Conservation (phyloP, 2,113 vertebrate genomes). For the Chaetorhynchus papuensis region DNA sequence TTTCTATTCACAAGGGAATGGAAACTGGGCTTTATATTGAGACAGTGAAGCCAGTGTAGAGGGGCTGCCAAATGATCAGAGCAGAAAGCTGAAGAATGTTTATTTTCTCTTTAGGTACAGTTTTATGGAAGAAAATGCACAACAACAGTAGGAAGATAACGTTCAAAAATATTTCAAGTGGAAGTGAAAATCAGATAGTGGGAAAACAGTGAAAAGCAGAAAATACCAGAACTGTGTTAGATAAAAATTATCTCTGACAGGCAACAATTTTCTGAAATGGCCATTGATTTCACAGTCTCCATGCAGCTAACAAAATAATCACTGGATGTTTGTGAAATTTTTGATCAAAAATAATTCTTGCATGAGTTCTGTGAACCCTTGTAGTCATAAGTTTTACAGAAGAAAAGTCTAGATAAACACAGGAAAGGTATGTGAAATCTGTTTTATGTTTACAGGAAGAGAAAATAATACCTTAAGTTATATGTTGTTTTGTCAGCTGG, state of each 20-base stretch:
- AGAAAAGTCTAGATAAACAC: neutral
- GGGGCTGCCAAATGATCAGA: neutral
- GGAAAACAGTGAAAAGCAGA: neutral
- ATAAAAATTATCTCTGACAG: neutral
- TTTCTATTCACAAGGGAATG: neutral
- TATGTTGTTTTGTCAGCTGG: neutral
- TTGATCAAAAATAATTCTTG: neutral
- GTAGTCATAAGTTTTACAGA: neutral
- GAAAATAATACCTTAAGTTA: neutral
- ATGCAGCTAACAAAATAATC: neutral
- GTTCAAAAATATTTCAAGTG: neutral
- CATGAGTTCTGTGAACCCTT: neutral
- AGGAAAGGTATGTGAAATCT: neutral
- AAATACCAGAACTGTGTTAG: neutral
- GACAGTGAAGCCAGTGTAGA: neutral
- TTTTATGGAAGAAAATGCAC: neutral
- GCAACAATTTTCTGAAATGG: neutral
- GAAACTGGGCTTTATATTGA: neutral
- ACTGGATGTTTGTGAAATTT: neutral
- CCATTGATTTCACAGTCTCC: neutral
- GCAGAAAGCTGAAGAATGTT: neutral
- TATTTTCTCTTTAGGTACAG: neutral
- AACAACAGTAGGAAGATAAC: neutral
- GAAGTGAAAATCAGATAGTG: neutral
- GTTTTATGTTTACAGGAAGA: neutral